phyloP scores from a whole-genome alignment of 2,113 vertebrate species.

The Misgurnus mizolepis region DNA sequence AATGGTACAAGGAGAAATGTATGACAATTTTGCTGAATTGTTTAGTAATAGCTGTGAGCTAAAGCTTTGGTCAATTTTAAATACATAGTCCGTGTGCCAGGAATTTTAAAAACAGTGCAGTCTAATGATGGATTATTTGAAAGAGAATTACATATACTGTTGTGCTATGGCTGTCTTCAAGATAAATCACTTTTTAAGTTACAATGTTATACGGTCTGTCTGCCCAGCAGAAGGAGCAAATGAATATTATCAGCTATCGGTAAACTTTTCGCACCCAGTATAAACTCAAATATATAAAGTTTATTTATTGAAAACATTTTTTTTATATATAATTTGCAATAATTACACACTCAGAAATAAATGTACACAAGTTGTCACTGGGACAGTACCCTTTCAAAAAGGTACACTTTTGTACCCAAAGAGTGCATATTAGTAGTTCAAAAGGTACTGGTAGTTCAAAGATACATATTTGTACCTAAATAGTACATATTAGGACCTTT shows the following conservation, averaged over 20 bases:
- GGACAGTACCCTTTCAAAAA: too few species aligned
- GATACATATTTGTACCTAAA: too few species aligned
- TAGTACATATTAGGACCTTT: too few species aligned
- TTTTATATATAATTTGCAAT: too few species aligned
- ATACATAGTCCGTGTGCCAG: not conserved
- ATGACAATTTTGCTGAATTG: conserved; percentile 3
- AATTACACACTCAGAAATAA: too few species aligned
- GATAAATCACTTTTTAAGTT: not conserved
- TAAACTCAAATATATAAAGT: not conserved
- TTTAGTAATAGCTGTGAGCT: conserved; percentile 9
- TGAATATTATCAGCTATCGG: conserved; percentile 2
- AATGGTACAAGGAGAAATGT: conserved; percentile 15
- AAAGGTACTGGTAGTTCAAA: too few species aligned
- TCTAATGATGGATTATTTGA: not conserved
- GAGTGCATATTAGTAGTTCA: too few species aligned
- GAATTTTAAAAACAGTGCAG: conserved; percentile 16
- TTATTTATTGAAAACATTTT: not conserved
- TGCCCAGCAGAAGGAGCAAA: conserved; percentile 39
- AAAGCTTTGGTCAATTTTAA: conserved; percentile 5
- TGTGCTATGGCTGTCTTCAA: not conserved
- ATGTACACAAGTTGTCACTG: too few species aligned
- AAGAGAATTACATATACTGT: not conserved
- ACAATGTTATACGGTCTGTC: not conserved
- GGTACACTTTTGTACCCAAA: too few species aligned
- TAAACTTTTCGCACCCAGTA: not conserved